Evolutionary conservation across 2,113 vertebrate genomes (phyloP).

Genomic region (Rhinolophus ferrumequinum): DNA sequence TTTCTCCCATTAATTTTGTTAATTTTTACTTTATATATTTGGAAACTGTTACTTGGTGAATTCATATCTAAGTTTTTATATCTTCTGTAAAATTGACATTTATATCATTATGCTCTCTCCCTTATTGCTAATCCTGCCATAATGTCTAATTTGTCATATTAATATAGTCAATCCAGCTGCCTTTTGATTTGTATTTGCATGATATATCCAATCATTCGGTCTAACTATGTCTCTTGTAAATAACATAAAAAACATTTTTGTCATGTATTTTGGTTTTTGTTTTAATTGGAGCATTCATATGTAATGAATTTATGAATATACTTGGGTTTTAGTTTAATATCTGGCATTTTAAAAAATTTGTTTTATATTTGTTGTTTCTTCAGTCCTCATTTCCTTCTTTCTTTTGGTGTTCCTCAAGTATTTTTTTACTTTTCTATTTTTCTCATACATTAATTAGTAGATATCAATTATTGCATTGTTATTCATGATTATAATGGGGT

Average conservation of each 20-base stretch:
- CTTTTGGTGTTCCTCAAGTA: background rate
- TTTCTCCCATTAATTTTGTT: too few species aligned
- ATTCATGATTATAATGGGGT: too few species aligned
- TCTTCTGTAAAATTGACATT: background rate
- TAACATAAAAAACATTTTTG: background rate
- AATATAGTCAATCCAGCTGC: background rate
- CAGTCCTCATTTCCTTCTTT: background rate
- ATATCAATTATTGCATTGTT: background rate
- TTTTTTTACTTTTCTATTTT: background rate
- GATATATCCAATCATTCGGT: background rate
- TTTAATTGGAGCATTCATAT: background rate
- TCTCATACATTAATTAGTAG: background rate
- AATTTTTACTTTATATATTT: background rate
- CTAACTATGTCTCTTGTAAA: background rate
- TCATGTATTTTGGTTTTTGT: background rate
- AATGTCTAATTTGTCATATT: background rate
- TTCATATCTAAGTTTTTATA: background rate
- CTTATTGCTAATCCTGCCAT: background rate
- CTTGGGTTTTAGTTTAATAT: background rate
- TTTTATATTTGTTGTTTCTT: background rate
- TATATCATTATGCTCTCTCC: background rate
- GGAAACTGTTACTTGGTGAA: background rate
- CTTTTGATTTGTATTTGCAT: background rate
- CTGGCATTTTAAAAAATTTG: background rate
- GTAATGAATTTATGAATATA: background rate